A percentile compares a stretch with the other conserved stretches of the same genome.
These are phyloP conservation scores for Zele albiditarsus DNA, from an alignment of 2,888 invertebrate species.

Conservation along the genomic window DNA sequence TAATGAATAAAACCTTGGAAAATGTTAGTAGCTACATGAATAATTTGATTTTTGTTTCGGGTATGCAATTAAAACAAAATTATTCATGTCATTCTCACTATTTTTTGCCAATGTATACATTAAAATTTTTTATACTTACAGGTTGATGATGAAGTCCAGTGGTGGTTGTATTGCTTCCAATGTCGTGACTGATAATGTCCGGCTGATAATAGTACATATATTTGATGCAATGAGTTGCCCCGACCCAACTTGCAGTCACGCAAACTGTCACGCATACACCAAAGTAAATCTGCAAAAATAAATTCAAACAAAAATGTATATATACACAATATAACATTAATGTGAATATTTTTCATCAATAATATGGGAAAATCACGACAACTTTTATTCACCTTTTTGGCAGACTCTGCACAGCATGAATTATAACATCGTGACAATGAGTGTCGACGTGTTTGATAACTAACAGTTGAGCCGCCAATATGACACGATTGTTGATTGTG, in stretches of 20 bases:
- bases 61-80: too few species aligned
- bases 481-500: conserved; percentile 61
- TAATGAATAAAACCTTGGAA: background rate
- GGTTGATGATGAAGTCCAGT: conserved; percentile 72
- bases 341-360: background rate
- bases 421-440: conserved; percentile 77
- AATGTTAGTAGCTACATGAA: too few species aligned
- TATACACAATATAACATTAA: background rate
- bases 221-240: conserved; percentile 93
- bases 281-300: conserved; percentile 84
- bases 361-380: background rate
- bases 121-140: conserved; percentile 63
- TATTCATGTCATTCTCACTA: too few species aligned
- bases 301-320: conserved; percentile 34
- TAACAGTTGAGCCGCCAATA: conserved; percentile 55
- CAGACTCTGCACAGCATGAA: conserved; percentile 87
- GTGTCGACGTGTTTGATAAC: conserved; percentile 59
- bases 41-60: too few species aligned
- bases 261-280: conserved; percentile 90
- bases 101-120: background rate
- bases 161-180: conserved; percentile 71
- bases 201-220: conserved; percentile 82
- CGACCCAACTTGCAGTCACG: conserved; percentile 93
- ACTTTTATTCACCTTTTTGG: conserved; percentile 80
- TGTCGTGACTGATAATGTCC: conserved; percentile 54